Evolutionary conservation across 2,888 invertebrate genomes (phyloP), one percentile per base, ranked within the genome.

Genomic region (Terebella lapidaria): DNA sequence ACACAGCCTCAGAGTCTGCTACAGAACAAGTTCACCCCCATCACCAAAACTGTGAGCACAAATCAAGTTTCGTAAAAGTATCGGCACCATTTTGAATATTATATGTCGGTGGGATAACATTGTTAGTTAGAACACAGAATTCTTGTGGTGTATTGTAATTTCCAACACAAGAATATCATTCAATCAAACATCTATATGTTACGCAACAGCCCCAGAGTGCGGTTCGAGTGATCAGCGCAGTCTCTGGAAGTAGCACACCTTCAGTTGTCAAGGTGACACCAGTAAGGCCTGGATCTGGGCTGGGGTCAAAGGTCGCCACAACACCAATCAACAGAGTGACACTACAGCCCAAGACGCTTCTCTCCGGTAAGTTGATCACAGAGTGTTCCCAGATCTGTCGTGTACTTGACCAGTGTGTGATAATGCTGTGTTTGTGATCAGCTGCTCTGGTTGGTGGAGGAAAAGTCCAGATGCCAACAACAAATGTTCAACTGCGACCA

Each of bases 401-500:
- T n/a, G n/a, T n/a, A n/a, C n/a, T n/a, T n/a, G n/a, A n/a, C n/a
- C n/a, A n/a, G n/a, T n/a, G n/a, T n/a, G n/a, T n/a, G n/a, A n/a
- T n/a, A n/a, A n/a, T n/a, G n/a, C n/a, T n/a, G n/a, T n/a, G n/a
- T n/a, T n/a, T n/a, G n/a, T n/a, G n/a, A n/a, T n/a, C n/a, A n/a
- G n/a, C n/a, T n/a, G n/a, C n/a, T n/a, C n/a, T n/a, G n/a, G n/a
- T n/a, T n/a, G 18, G 27, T 56, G 49, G 49, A 25, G 52, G 47
- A 5, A 70, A 71, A 52, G 70, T 77, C 10, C 73, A 75, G 61
- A 60, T 77, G 26, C 77, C 74, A 18, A 69, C 72, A 28, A 68
- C 70, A 10, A 64, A 70, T 18, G 54, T 64, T 20, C 63, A 64
- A 28, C 68, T 77, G 26, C 70, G 75, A 35, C 73, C 74, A 18